A percentile compares a stretch with the other conserved stretches of the same genome.
Evolutionary conservation across 1,140 invertebrate genomes (phyloP).

Genomic region (Potamilus streckersoni): DNA sequence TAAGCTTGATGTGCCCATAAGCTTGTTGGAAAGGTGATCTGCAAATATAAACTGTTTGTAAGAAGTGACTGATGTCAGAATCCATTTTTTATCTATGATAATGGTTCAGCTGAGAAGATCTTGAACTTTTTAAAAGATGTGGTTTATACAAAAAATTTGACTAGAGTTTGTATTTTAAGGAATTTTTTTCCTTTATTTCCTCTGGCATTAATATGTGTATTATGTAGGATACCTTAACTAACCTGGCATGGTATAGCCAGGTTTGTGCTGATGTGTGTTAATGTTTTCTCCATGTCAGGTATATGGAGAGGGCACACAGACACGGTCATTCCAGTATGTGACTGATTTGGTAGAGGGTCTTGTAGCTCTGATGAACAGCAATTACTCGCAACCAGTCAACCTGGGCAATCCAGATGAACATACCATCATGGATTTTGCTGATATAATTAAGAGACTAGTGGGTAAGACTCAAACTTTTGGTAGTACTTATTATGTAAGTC

Average conservation of each 20-base stretch:
- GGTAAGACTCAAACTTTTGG: conserved; percentile 59
- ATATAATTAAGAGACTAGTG: conserved; percentile 84
- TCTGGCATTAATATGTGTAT: not conserved
- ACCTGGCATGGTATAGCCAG: too few species aligned
- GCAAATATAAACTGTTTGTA: too few species aligned
- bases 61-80: too few species aligned
- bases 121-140: too few species aligned
- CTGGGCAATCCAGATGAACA: conserved; percentile 98
- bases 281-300: conserved; percentile 71
- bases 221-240: not conserved
- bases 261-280: too few species aligned
- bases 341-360: conserved; percentile 97
- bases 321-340: conserved; percentile 98
- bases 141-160: too few species aligned
- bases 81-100: too few species aligned
- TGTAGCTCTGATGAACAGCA: conserved; percentile 92
- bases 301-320: conserved; percentile 96
- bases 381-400: conserved; percentile 94
- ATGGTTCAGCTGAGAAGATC: too few species aligned
- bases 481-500: not conserved
- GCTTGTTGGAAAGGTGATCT: too few species aligned
- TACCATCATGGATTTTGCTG: conserved; percentile 95
- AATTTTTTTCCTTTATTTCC: not conserved
- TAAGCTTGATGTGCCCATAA: too few species aligned
- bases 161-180: too few species aligned